Base-by-base conservation (phyloP, 2,888 invertebrate genomes). In the Parasteatoda lunata region DNA sequence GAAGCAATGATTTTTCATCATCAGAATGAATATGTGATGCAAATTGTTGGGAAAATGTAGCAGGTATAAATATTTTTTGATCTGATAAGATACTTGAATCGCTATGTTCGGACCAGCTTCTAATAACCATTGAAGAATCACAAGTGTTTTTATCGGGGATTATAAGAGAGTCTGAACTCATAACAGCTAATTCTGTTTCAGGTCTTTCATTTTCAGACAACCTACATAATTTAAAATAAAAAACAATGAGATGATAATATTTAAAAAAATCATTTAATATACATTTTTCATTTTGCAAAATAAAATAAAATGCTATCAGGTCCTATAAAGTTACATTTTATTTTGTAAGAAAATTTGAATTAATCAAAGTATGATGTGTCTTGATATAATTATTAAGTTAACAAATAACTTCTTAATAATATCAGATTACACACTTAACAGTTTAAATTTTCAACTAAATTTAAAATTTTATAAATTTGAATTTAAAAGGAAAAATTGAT, bases 1-100 rank as follows among this genome's bases (percentile, higher is more conserved):
- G 84, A 6, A 85, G 54, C 8, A 85, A 85, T 76, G 79, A 85
- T 13, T 79, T 85, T 64, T 85, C 84, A 79, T 85, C 84, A 65
- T 70, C 45, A 9, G 84, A 79, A 8, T 79, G 84, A 65, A 85
- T 73, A 70, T 85, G 75, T 45, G 73, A 84, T 69, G 84, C 68
- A 85, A 85, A 52, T 45, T 79, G 84, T 13, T 79, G 84, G 8
- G 79, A 65, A 70, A 85, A 71, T n/a, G 66, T 30, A n/a, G 77
- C n/a, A 68, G 84, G 84, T 69, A 79, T 70, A 11, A 76, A 66
- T 30, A 77, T 45, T 52, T 79, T 85, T 30, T 68, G 79, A 15
- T 79, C 78, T 13, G 78, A 51, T 51, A 59, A 51, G 30, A 52
- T 59, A 65, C 13, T 76, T 45, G 69, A 47, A 49, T 85, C 75